Conservation (phyloP, 2,888 invertebrate species). For the Carcina quercana region DNA sequence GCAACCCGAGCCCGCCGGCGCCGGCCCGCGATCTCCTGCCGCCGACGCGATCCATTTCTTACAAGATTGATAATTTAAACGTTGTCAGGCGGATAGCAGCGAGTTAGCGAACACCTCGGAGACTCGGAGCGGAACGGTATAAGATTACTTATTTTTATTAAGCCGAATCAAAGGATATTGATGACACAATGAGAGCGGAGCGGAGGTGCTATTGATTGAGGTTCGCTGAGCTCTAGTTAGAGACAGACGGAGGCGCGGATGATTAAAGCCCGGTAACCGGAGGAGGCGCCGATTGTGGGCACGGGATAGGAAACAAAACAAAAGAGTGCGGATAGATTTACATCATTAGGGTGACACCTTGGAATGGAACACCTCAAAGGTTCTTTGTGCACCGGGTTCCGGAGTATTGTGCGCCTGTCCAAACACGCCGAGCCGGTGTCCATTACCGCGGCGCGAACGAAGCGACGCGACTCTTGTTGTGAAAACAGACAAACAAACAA, state of each 20-base stretch:
- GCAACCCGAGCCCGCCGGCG: too few species aligned
- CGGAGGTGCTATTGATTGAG: conserved; percentile 37
- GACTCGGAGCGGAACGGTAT: conserved; percentile 21
- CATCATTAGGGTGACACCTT: conserved; percentile 54
- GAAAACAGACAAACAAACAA: neutral
- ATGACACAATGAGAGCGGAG: conserved; percentile 39
- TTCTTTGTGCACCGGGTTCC: conserved; percentile 32
- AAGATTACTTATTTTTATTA: conserved; percentile 45
- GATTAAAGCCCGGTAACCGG: conserved; percentile 67
- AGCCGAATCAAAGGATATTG: conserved; percentile 56
- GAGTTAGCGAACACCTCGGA: too few species aligned
- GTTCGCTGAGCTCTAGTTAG: conserved; percentile 32
- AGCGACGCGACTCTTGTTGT: conserved; percentile 3
- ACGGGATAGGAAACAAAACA: conserved; percentile 50
- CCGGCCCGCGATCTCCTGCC: too few species aligned
- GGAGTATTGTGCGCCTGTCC: conserved; percentile 52
- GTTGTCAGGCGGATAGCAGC: too few species aligned
- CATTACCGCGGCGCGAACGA: conserved; percentile 32
- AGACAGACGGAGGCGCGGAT: conserved; percentile 35
- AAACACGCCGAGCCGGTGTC: conserved; percentile 34
- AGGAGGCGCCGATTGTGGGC: conserved; percentile 50
- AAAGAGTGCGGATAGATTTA: conserved; percentile 58
- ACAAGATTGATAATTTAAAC: too few species aligned
- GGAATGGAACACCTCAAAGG: conserved; percentile 33
- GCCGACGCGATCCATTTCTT: too few species aligned